These are phyloP conservation scores for Sylvia atricapilla DNA, from an alignment of 2,113 vertebrate genomes.

Conservation along the genomic window DNA sequence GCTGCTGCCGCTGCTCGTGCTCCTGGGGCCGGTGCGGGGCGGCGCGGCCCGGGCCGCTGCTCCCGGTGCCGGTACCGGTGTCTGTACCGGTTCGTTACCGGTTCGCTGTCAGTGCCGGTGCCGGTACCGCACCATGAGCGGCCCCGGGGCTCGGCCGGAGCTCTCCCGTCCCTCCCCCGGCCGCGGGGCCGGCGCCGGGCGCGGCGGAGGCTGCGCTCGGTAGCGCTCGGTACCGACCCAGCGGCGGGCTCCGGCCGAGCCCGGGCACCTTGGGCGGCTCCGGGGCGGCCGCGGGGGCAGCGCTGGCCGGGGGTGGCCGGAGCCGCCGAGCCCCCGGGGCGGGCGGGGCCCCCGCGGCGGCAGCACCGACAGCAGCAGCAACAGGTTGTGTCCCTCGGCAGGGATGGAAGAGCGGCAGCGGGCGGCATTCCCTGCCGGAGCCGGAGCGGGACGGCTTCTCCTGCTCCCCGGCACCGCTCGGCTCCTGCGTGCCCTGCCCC, in stretches of 20 bases:
- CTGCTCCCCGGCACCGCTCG: background rate
- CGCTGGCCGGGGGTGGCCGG: background rate
- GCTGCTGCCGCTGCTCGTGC: background rate
- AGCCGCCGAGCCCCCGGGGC: background rate
- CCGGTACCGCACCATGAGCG: background rate
- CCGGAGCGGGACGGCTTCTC: background rate
- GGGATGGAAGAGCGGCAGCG: conserved; percentile 4
- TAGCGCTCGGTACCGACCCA: background rate
- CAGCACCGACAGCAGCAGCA: background rate
- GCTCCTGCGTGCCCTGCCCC: background rate
- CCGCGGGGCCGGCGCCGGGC: background rate
- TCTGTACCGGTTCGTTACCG: background rate
- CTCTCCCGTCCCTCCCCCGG: background rate
- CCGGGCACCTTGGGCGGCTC: background rate
- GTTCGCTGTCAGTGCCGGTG: background rate
- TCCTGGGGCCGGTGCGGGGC: background rate
- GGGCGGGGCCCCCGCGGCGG: background rate
- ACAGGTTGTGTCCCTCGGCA: conserved; percentile 28
- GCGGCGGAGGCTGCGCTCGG: background rate
- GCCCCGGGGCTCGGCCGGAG: background rate
- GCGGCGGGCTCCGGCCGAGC: background rate
- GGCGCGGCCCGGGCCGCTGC: background rate
- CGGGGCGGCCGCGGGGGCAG: background rate
- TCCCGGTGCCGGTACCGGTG: background rate
- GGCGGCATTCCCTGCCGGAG: background rate